Conservation (phyloP, 2,888 invertebrate genomes). For the Pteria penguin region DNA sequence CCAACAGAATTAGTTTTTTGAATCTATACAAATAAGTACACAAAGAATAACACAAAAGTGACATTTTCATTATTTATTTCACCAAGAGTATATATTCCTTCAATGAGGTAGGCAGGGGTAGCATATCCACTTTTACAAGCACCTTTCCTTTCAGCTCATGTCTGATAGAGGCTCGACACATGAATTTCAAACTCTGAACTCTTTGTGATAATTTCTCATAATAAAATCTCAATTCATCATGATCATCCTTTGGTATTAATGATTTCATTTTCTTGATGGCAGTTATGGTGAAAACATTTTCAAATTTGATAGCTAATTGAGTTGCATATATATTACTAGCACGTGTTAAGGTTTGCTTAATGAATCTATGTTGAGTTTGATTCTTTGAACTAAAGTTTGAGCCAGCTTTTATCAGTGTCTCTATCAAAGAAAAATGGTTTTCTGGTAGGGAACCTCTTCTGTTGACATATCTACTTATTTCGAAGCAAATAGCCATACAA, state of each 20-base stretch:
- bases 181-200: conserved; percentile 49
- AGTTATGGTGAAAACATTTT: conserved; percentile 31
- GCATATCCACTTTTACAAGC: conserved; percentile 46
- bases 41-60: too few species aligned
- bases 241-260: conserved; percentile 6
- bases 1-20: too few species aligned
- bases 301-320: conserved; percentile 27
- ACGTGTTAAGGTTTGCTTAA: conserved; percentile 26
- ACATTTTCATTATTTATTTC: too few species aligned
- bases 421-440: conserved; percentile 26
- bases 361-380: conserved; percentile 40
- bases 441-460: not conserved
- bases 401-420: conserved; percentile 50
- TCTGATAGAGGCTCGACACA: conserved; percentile 54
- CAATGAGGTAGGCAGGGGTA: conserved; percentile 55
- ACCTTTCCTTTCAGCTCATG: conserved; percentile 55
- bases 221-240: conserved; percentile 12
- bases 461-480: not conserved
- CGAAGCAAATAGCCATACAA: conserved; percentile 50
- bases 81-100: conserved; percentile 42
- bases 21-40: too few species aligned
- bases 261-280: conserved; percentile 20
- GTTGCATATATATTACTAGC: conserved; percentile 20
- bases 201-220: conserved; percentile 6
- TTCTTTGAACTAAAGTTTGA: conserved; percentile 39